phyloP scores from a whole-genome alignment of 2,113 vertebrate genomes.

The Agelaius tricolor region DNA sequence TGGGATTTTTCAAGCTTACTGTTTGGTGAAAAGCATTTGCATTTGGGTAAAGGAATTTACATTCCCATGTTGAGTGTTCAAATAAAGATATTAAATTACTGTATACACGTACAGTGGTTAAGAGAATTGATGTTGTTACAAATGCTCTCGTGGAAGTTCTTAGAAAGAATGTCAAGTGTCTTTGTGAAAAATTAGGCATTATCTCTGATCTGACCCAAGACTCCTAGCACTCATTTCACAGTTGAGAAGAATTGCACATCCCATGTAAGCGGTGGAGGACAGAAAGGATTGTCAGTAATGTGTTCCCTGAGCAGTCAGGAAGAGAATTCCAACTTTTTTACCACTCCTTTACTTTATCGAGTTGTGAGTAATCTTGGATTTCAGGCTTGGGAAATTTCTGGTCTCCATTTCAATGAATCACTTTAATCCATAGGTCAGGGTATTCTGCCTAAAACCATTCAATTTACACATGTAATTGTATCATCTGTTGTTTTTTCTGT shows the following conservation, averaged over 20 bases:
- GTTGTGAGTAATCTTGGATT: not conserved
- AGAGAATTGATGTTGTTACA: not conserved
- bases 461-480: not conserved
- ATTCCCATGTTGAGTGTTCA: not conserved
- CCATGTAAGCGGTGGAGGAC: not conserved
- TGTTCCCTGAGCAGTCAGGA: not conserved
- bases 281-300: accelerated
- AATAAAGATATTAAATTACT: not conserved
- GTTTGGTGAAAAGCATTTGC: not conserved
- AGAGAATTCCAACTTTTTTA: not conserved
- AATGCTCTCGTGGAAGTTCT: not conserved
- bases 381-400: not conserved
- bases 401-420: not conserved
- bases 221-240: not conserved
- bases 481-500: not conserved
- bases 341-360: not conserved
- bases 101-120: not conserved
- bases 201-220: not conserved
- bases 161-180: not conserved
- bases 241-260: not conserved
- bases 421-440: not conserved
- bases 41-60: not conserved
- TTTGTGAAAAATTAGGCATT: not conserved
- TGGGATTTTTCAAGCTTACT: not conserved
- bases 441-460: not conserved